Evolutionary conservation across 2,888 invertebrate species (phyloP).

Genomic region (Pimpla rufipes): DNA sequence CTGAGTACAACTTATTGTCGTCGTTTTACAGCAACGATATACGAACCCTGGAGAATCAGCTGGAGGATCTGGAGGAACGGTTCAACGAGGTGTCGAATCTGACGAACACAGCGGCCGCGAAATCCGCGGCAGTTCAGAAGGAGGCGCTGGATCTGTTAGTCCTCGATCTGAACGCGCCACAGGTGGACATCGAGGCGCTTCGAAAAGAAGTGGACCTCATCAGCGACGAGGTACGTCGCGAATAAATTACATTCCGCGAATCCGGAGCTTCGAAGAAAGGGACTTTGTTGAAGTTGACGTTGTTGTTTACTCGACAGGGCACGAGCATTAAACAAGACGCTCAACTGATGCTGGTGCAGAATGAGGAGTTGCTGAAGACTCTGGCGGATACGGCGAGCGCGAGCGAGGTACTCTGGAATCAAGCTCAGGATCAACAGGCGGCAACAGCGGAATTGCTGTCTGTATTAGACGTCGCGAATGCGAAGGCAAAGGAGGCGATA

Average conservation of each 20-base stretch:
- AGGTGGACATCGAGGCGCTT: constrained; percentile 90
- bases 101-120: constrained; percentile 91
- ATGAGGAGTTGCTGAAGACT: constrained; percentile 87
- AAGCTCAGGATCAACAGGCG: constrained; percentile 90
- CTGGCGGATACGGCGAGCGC: constrained; percentile 89
- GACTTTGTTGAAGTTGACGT: not conserved
- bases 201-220: constrained; percentile 90
- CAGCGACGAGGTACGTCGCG: constrained; percentile 88
- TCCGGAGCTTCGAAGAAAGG: not conserved
- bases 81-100: constrained; percentile 90
- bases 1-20: not conserved
- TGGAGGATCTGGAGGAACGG: constrained; percentile 90
- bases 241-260: not conserved
- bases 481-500: constrained; percentile 93
- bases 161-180: constrained; percentile 91
- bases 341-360: constrained; percentile 87
- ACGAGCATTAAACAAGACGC: constrained; percentile 87
- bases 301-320: constrained; percentile 79
- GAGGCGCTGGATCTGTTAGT: constrained; percentile 93
- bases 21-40: constrained; percentile 88
- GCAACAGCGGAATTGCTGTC: constrained; percentile 92
- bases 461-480: constrained; percentile 91
- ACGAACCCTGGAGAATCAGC: constrained; percentile 88
- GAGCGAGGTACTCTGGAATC: constrained; percentile 90
- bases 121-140: constrained; percentile 92